Percentiles rank a stretch among this genome's conserved stretches.
These are phyloP conservation scores for Euplagia quadripunctaria DNA, from an alignment of 2,888 invertebrate species.

Conservation along the genomic window DNA sequence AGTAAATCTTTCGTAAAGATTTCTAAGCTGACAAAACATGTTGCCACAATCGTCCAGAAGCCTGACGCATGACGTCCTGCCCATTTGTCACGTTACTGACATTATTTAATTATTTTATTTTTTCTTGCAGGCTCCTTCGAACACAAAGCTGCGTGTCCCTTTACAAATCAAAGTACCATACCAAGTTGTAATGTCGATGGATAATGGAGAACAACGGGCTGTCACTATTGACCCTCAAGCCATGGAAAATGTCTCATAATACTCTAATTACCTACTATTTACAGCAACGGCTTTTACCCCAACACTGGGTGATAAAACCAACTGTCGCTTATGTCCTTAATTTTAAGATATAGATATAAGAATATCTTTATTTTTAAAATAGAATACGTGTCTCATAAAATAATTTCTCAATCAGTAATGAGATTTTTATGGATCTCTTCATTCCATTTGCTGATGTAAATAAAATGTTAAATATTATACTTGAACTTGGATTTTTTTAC, in stretches of 20 bases:
- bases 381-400: not conserved
- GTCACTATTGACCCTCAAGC: conserved; percentile 73
- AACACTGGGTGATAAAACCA: not conserved
- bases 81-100: too few relatives aligned
- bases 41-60: too few relatives aligned
- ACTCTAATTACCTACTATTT: not conserved
- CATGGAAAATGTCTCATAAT: conserved; percentile 11
- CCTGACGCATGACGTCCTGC: too few relatives aligned
- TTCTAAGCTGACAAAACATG: too few relatives aligned
- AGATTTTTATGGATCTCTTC: not conserved
- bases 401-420: not conserved
- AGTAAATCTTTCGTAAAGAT: too few relatives aligned
- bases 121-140: conserved; percentile 74
- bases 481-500: not conserved
- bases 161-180: conserved; percentile 83
- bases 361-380: not conserved
- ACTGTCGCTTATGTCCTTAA: not conserved
- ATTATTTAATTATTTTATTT: not conserved
- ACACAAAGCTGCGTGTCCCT: conserved; percentile 75
- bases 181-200: conserved; percentile 75
- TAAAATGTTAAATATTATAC: not conserved
- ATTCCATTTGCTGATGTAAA: not conserved
- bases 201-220: conserved; percentile 69
- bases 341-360: not conserved
- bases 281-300: not conserved